Evolutionary conservation across 2,113 vertebrate species (phyloP).

Genomic region (Lepus timidus): DNA sequence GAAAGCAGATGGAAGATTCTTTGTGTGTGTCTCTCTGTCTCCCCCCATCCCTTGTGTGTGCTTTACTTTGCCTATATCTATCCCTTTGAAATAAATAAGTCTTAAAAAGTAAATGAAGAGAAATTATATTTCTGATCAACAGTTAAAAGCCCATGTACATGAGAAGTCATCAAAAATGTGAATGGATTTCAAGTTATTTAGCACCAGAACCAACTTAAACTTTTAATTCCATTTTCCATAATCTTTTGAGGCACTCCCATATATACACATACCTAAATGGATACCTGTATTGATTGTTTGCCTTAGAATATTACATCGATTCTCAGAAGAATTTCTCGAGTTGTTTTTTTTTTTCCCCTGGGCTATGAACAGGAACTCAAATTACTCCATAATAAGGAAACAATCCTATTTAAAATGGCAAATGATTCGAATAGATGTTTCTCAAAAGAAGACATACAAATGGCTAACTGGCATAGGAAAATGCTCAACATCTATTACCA

Average conservation of each 20-base stretch:
- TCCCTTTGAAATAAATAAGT: too few species aligned
- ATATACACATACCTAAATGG: background rate
- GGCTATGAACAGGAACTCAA: background rate
- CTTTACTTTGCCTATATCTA: too few species aligned
- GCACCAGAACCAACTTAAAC: too few species aligned
- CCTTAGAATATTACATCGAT: constrained; percentile 22
- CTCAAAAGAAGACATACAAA: background rate
- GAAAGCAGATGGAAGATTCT: too few species aligned
- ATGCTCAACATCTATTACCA: background rate
- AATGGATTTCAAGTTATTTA: too few species aligned
- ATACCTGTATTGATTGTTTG: background rate
- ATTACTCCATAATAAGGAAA: background rate
- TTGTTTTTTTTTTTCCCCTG: background rate
- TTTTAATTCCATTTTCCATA: background rate
- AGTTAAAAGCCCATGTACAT: background rate
- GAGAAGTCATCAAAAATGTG: too few species aligned
- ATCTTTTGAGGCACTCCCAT: too few species aligned
- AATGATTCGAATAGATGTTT: background rate
- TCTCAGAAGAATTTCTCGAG: background rate
- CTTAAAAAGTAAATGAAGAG: background rate
- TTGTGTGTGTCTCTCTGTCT: too few species aligned
- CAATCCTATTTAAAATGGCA: background rate
- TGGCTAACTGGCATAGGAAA: background rate
- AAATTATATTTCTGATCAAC: background rate
- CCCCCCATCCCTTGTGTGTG: too few species aligned